Base-by-base conservation (phyloP, 2,888 invertebrate species). In the Thera obeliscata region DNA sequence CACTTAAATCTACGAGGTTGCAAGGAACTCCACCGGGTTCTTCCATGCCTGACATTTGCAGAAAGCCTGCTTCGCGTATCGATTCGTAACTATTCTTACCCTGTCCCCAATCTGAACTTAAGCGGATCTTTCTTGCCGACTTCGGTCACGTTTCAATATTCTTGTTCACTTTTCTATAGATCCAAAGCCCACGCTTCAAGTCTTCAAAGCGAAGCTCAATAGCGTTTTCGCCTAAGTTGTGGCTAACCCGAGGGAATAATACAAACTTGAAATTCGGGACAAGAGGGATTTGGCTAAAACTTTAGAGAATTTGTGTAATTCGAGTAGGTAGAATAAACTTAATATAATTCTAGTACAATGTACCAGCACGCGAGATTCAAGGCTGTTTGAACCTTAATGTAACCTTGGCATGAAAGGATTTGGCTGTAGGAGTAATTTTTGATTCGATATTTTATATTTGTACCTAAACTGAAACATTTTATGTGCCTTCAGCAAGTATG, bases 221-320 rank as follows among this genome's bases (percentile, higher is more conserved):
- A 60, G 58, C 54, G n/a, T 61, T 58, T 57, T 56, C 43, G 52
- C 41, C 49, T 41, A 57, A 61, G 56, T 66, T 66, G 65, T 48
- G 65, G 65, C 59, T 52, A 56, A 56, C 68, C 59, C 64, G 36
- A 43, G 65, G 60, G 66, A 61, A 61, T 66, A 48, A 66, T 56
- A 54, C 57, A 50, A 66, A 64, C 69, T 66, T 64, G 69, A 43
- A 69, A 61, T 66, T 57, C 63, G 54, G 62, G 59, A 65, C 69
- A 56, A 60, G 46, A 56, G 60, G 63, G 66, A 63, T 69, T 69
- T 61, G 57, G 54, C 56, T 49, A 49, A 48, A 61, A 66, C 63
- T 66, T 69, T 54, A 66, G 63, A 63, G 69, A 63, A 64, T 66
- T 62, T 59, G 61, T 57, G 58, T 68, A 61, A 61, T 64, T 64